Conservation (phyloP, 2,888 invertebrate genomes). For the Himalopsyche kuldschensis region DNA sequence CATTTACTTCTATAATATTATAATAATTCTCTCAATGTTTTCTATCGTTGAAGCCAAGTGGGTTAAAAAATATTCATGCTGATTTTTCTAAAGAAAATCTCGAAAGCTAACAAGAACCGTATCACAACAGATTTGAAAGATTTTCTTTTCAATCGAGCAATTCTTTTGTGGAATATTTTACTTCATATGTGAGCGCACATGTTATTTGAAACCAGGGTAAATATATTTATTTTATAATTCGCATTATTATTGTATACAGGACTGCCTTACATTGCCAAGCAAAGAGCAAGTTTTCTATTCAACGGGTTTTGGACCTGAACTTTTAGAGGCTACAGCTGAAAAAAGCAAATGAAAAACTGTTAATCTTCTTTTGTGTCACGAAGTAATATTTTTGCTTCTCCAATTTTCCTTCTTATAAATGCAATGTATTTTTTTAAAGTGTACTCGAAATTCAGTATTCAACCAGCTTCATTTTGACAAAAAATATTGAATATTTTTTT, state of each 20-base stretch:
- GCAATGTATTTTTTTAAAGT: too few species aligned
- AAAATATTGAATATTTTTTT: too few species aligned
- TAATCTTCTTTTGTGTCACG: too few species aligned
- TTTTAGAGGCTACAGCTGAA: background rate
- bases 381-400: too few species aligned
- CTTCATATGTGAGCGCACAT: background rate
- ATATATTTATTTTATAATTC: background rate
- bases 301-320: background rate
- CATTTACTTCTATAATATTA: too few species aligned
- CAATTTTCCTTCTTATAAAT: too few species aligned
- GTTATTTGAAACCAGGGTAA: background rate
- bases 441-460: too few species aligned
- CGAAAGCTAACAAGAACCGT: background rate
- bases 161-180: background rate
- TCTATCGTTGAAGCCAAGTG: too few species aligned
- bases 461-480: too few species aligned
- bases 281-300: background rate
- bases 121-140: background rate
- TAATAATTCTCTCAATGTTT: too few species aligned
- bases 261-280: background rate
- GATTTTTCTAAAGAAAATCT: background rate
- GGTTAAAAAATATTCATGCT: background rate
- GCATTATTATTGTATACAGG: background rate
- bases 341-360: background rate
- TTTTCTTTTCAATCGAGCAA: background rate